Evolutionary conservation across 2,113 vertebrate species (phyloP).

Genomic region (Cryptotis parvus): DNA sequence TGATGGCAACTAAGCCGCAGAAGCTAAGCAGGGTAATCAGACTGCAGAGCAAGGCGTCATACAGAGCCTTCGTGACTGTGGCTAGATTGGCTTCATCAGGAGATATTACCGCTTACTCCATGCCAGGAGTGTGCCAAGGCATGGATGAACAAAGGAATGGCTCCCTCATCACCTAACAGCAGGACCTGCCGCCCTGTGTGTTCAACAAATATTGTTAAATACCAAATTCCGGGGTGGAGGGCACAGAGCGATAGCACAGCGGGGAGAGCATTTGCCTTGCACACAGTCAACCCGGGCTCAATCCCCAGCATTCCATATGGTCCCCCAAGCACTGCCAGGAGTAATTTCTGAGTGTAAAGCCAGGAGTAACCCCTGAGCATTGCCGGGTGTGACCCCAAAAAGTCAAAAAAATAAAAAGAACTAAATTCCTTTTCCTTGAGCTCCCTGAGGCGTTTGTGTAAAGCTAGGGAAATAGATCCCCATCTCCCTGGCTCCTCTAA

Average conservation of each 20-base stretch:
- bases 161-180: background rate
- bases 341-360: too few species aligned
- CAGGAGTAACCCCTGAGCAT: too few species aligned
- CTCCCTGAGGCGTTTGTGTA: slow-evolving; percentile 4
- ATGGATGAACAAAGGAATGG: background rate
- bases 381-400: too few species aligned
- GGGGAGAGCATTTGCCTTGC: too few species aligned
- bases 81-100: background rate
- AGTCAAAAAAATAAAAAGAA: too few species aligned
- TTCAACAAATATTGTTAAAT: slow-evolving; percentile 44
- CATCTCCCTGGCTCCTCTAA: background rate
- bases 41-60: slow-evolving; percentile 36
- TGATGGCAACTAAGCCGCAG: background rate
- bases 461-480: slow-evolving; percentile 33
- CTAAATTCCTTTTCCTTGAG: background rate
- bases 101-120: background rate
- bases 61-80: background rate
- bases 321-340: too few species aligned
- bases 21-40: background rate
- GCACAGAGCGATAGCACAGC: too few species aligned
- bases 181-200: background rate
- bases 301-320: too few species aligned
- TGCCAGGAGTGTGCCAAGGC: background rate
- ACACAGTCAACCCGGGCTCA: too few species aligned
- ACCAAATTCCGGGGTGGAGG: too few species aligned